These are phyloP conservation scores for Nephrocerus scutellatus DNA, from an alignment of 2,888 invertebrate genomes.

Conservation along the genomic window DNA sequence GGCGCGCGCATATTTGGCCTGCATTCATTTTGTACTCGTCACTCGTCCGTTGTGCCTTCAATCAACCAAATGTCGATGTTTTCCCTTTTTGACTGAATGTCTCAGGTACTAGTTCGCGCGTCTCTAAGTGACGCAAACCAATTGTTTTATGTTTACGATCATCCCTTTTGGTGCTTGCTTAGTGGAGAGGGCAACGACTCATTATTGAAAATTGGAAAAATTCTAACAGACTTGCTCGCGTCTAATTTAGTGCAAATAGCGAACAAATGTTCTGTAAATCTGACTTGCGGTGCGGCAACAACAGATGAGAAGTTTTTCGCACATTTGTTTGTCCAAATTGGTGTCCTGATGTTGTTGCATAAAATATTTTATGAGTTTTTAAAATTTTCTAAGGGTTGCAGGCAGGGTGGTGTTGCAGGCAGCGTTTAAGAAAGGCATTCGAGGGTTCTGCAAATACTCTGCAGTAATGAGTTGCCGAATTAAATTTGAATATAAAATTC, in stretches of 20 bases:
- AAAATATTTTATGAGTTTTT: slow-evolving; percentile 12
- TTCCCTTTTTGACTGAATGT: slow-evolving; percentile 4
- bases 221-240: slow-evolving; percentile 39
- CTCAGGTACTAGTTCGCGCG: too few relatives aligned
- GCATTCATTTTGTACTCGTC: neutral
- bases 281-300: slow-evolving; percentile 7
- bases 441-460: too few relatives aligned
- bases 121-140: too few relatives aligned
- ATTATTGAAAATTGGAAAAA: too few relatives aligned
- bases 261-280: slow-evolving; percentile 22
- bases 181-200: too few relatives aligned
- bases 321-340: slow-evolving; percentile 41
- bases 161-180: too few relatives aligned
- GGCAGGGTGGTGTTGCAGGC: too few relatives aligned
- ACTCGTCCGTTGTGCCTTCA: slow-evolving; percentile 11
- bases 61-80: slow-evolving; percentile 24
- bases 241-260: slow-evolving; percentile 41
- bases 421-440: too few relatives aligned
- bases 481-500: too few relatives aligned
- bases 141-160: too few relatives aligned
- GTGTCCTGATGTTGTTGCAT: slow-evolving; percentile 14
- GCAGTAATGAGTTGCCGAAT: too few relatives aligned
- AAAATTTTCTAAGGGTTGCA: slow-evolving; percentile 4
- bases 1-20: too few relatives aligned
- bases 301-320: slow-evolving; percentile 24